Percentiles rank a stretch among this genome's conserved stretches.
These are phyloP conservation scores for Crambe crambe DNA, from an alignment of 37 sponge, comb jelly and placozoan species.

Conservation along the genomic window DNA sequence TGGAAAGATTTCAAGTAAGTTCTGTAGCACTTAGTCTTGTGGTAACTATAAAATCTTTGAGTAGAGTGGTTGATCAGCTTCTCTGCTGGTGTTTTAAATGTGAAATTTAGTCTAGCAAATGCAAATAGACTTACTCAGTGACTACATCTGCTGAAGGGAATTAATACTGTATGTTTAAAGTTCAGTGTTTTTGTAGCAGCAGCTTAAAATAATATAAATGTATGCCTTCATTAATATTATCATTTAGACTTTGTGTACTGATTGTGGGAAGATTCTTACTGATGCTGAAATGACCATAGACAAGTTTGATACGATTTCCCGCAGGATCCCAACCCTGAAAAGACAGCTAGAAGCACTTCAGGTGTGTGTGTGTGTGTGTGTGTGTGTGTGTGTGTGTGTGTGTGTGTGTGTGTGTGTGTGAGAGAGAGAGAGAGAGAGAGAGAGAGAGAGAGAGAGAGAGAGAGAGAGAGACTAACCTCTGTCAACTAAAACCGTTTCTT, in stretches of 20 bases:
- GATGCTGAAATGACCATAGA: conserved; percentile 28
- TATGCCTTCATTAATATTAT: not conserved
- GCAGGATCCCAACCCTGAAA: conserved; percentile 16
- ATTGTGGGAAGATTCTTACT: conserved; percentile 42
- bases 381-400: not conserved
- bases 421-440: not conserved
- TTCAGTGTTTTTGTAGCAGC: not conserved
- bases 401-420: not conserved
- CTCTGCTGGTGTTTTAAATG: not conserved
- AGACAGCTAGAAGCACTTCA: conserved; percentile 37
- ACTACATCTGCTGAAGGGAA: not conserved
- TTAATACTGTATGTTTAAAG: not conserved
- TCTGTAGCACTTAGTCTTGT: no score
- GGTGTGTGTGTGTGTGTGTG: not conserved
- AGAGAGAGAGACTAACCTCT: not conserved
- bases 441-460: not conserved
- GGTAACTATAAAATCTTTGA: no score
- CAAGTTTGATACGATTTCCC: conserved; percentile 26
- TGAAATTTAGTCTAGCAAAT: not conserved
- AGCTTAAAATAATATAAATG: not conserved
- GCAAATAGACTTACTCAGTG: not conserved
- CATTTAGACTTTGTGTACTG: conserved; percentile 12
- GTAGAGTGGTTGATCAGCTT: no score
- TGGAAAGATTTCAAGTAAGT: conserved; percentile 51
- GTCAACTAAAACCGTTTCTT: no score